Evolutionary conservation across 2,888 invertebrate species (phyloP).

Genomic region (Acanthacorydalis orientalis): DNA sequence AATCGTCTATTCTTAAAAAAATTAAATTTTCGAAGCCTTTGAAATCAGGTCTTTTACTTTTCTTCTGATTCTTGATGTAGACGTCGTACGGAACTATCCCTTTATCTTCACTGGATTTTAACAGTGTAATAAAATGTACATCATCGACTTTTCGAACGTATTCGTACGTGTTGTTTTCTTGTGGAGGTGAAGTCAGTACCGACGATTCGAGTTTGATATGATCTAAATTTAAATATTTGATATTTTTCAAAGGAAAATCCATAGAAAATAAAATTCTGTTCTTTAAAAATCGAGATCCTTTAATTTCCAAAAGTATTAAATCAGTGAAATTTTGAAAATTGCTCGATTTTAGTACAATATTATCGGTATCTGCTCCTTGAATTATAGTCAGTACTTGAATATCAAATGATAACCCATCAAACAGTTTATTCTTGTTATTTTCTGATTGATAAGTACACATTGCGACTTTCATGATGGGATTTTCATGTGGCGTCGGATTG

Average conservation of each 20-base stretch:
- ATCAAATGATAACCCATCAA: conserved; percentile 29
- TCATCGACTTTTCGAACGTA: conserved; percentile 13
- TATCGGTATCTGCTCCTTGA: conserved; percentile 34
- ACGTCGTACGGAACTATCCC: conserved; percentile 46
- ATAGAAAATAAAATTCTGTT: conserved; percentile 28
- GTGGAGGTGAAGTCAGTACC: conserved; percentile 15
- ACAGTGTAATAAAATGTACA: not conserved
- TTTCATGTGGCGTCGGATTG: conserved; percentile 21
- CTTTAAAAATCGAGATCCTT: conserved; percentile 26
- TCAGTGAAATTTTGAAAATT: conserved; percentile 29
- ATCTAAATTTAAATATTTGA: conserved; percentile 37
- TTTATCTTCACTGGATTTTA: not conserved
- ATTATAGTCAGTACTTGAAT: conserved; percentile 37
- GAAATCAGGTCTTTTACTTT: conserved; percentile 26
- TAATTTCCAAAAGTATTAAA: conserved; percentile 39
- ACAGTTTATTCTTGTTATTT: conserved; percentile 23
- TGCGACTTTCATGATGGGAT: conserved; percentile 29
- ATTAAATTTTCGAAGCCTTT: conserved; percentile 32
- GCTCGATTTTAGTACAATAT: conserved; percentile 27
- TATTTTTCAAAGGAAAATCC: conserved; percentile 26
- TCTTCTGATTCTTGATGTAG: conserved; percentile 35
- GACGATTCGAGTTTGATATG: conserved; percentile 26
- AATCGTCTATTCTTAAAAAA: conserved; percentile 40
- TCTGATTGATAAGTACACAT: conserved; percentile 35
- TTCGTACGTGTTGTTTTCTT: too few species aligned